A percentile compares a stretch with the other conserved stretches of the same genome.
phyloP scores from a whole-genome alignment of 2,797 vertebrate species.

The Poeciliopsis presidionis region DNA sequence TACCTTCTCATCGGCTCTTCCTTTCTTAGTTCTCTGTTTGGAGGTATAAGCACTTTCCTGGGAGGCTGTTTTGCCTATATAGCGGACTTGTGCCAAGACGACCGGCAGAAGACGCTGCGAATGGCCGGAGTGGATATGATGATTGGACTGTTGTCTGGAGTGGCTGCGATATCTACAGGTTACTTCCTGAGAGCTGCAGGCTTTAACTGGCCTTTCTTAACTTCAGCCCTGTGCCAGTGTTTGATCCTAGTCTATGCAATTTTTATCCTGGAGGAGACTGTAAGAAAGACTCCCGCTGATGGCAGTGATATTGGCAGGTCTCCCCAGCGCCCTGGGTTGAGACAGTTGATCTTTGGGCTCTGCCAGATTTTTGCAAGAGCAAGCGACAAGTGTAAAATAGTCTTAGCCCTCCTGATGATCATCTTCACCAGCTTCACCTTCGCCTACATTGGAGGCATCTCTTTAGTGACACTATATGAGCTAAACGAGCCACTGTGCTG shows the following conservation, averaged over 20 bases:
- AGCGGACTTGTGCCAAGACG: constrained; percentile 86
- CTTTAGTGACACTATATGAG: constrained; percentile 88
- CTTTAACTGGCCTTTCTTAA: constrained; percentile 90
- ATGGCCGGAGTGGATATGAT: constrained; percentile 93
- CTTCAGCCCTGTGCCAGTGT: constrained; percentile 73
- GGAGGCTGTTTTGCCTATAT: constrained; percentile 92
- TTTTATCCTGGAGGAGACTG: constrained; percentile 86
- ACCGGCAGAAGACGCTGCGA: constrained; percentile 86
- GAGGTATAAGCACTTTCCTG: constrained; percentile 87
- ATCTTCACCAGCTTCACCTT: constrained; percentile 84
- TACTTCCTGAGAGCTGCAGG: constrained; percentile 88
- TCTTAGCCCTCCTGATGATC: constrained; percentile 83
- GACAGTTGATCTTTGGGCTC: constrained; percentile 79
- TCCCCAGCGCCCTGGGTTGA: constrained; percentile 65
- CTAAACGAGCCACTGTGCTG: constrained; percentile 93
- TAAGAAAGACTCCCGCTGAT: constrained; percentile 50
- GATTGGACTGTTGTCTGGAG: constrained; percentile 87
- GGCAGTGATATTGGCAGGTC: background rate
- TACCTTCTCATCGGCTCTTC: constrained; percentile 84
- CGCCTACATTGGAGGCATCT: constrained; percentile 76
- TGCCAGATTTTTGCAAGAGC: constrained; percentile 83
- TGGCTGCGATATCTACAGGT: constrained; percentile 88
- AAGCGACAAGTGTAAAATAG: constrained; percentile 67
- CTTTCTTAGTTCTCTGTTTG: constrained; percentile 86
- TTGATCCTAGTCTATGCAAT: constrained; percentile 85